Conservation (phyloP, 2,888 invertebrate genomes). For the Lasioglossum malachurum region DNA sequence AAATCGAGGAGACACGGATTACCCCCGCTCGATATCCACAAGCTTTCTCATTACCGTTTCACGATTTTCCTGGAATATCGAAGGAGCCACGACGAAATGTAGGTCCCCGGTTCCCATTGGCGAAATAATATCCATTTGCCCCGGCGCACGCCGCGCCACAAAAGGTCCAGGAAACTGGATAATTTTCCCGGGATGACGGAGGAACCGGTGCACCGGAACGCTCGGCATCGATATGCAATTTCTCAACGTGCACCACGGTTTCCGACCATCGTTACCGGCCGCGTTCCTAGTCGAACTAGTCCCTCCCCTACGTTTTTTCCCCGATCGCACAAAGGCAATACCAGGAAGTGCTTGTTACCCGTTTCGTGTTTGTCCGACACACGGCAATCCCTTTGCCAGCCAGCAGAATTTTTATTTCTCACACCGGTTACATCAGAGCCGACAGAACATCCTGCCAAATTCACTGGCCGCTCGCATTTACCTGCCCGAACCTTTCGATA, state of each 20-base stretch:
- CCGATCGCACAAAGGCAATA: constrained; percentile 53
- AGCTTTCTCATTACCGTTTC: background rate
- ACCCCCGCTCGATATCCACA: background rate
- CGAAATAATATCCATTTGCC: constrained; percentile 62
- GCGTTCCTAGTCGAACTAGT: constrained; percentile 53
- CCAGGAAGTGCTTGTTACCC: constrained; percentile 40
- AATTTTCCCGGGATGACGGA: constrained; percentile 67
- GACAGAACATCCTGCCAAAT: background rate
- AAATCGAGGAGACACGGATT: constrained; percentile 8
- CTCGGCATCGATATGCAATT: constrained; percentile 54
- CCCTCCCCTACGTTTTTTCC: background rate
- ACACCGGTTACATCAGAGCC: background rate
- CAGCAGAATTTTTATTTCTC: background rate
- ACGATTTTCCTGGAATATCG: constrained; percentile 7
- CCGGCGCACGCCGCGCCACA: constrained; percentile 65
- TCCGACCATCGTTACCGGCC: constrained; percentile 24
- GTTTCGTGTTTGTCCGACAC: constrained; percentile 26
- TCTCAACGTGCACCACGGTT: constrained; percentile 48
- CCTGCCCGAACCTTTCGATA: background rate
- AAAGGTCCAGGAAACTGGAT: constrained; percentile 73
- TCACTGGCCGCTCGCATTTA: background rate
- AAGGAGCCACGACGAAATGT: constrained; percentile 69
- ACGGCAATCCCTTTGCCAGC: constrained; percentile 2
- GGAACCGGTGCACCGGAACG: constrained; percentile 36
- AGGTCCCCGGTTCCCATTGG: constrained; percentile 59